These are phyloP conservation scores for Amphiprion percula DNA, from an alignment of 2,113 vertebrate genomes.

Conservation along the genomic window DNA sequence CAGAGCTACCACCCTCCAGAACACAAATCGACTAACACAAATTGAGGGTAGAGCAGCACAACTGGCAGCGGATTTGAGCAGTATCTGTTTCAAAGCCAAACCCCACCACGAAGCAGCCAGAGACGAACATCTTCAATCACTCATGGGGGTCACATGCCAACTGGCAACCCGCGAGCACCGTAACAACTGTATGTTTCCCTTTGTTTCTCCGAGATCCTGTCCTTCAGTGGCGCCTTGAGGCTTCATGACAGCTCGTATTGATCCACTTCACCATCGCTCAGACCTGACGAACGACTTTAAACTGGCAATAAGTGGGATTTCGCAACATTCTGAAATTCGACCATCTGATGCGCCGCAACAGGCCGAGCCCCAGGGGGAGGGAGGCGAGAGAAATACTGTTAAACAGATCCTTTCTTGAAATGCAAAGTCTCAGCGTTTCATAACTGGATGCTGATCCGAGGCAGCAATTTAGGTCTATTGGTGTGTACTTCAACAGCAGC, in stretches of 20 bases:
- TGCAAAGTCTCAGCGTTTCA: conserved; percentile 50
- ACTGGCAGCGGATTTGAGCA: conserved; percentile 34
- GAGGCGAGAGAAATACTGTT: conserved; percentile 15
- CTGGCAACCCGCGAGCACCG: conserved; percentile 57
- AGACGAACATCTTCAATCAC: conserved; percentile 70
- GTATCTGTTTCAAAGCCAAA: conserved; percentile 62
- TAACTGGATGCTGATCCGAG: conserved; percentile 43
- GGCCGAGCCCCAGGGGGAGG: conserved; percentile 44
- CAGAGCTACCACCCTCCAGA: conserved; percentile 33
- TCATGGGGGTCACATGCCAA: conserved; percentile 68
- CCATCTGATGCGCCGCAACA: conserved; percentile 64
- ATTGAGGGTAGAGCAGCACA: conserved; percentile 51
- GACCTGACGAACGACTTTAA: conserved; percentile 74
- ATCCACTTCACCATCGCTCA: conserved; percentile 80
- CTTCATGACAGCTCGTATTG: conserved; percentile 74
- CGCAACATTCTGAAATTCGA: conserved; percentile 73
- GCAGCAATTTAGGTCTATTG: conserved; percentile 27
- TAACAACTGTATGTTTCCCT: conserved; percentile 76
- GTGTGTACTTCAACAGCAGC: neutral
- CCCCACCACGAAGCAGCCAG: conserved; percentile 33
- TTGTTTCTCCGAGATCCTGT: conserved; percentile 70
- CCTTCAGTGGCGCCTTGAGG: conserved; percentile 60
- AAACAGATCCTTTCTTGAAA: conserved; percentile 49
- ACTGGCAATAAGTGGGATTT: conserved; percentile 75
- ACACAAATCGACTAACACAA: conserved; percentile 46